These are phyloP conservation scores for Rhinopomastus cyanomelas DNA, from an alignment of 2,113 vertebrate genomes.

Conservation along the genomic window DNA sequence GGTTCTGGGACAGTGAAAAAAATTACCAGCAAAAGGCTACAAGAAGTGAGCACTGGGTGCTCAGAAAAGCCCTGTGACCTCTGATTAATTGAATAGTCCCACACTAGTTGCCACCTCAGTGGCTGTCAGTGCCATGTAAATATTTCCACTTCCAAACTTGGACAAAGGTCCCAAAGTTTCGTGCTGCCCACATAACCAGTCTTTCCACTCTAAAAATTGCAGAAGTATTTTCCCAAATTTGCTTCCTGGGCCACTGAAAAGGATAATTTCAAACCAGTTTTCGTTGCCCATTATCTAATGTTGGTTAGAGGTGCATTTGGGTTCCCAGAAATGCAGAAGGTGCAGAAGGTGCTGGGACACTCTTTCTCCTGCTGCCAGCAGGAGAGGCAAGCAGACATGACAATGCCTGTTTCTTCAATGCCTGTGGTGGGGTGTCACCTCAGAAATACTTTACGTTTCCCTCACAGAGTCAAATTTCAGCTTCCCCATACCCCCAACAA, in stretches of 20 bases:
- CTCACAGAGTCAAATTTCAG: too few relatives aligned
- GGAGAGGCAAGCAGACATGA: too few relatives aligned
- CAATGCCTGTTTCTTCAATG: too few relatives aligned
- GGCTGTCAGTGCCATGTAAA: background rate
- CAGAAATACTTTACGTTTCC: too few relatives aligned
- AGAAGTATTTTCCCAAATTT: background rate
- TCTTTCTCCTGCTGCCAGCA: too few relatives aligned
- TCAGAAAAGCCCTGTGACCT: background rate
- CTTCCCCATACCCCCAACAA: too few relatives aligned
- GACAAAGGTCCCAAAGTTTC: background rate
- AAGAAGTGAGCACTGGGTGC: background rate
- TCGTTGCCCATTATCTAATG: background rate
- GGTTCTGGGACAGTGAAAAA: background rate
- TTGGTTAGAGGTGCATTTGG: too few relatives aligned
- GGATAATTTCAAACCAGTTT: background rate
- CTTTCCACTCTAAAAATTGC: background rate
- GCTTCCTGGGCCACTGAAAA: background rate
- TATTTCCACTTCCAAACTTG: background rate
- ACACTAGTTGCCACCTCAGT: background rate
- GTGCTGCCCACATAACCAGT: background rate
- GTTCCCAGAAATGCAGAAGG: too few relatives aligned
- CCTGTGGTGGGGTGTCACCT: too few relatives aligned
- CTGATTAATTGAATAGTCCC: background rate
- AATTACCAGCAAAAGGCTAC: background rate
- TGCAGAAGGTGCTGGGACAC: too few relatives aligned